phyloP scores from a whole-genome alignment of 1,140 invertebrate species.

The Pararge aegeria region DNA sequence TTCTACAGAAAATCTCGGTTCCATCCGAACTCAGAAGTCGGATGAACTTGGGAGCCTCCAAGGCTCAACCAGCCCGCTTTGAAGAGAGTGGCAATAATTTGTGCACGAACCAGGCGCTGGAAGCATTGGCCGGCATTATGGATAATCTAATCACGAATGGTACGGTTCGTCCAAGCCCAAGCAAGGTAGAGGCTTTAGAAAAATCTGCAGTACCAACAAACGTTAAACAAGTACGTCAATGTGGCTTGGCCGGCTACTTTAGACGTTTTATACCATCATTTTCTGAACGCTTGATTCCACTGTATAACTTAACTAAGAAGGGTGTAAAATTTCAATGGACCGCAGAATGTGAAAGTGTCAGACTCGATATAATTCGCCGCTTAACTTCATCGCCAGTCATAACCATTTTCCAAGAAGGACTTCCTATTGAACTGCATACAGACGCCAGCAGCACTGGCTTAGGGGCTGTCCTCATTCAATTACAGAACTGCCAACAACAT shows the following conservation, averaged over 20 bases:
- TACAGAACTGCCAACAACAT: not conserved
- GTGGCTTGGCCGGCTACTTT: constrained; percentile 35
- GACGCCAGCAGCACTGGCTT: constrained; percentile 10
- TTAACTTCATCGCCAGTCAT: constrained; percentile 14
- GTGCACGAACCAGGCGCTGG: not conserved
- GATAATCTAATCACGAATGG: constrained; percentile 31
- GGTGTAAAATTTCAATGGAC: constrained; percentile 19
- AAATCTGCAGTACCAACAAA: constrained; percentile 19
- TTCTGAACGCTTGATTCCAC: constrained; percentile 20
- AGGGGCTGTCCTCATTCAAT: constrained; percentile 15
- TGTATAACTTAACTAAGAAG: constrained; percentile 20
- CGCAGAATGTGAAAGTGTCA: not conserved
- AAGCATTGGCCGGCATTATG: constrained; percentile 18
- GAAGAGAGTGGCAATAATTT: too few species aligned
- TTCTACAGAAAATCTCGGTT: too few species aligned
- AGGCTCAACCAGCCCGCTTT: too few species aligned
- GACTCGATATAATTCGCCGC: constrained; percentile 34
- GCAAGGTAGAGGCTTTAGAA: constrained; percentile 23
- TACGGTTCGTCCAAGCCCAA: constrained; percentile 28
- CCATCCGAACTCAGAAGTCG: too few species aligned
- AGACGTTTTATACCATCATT: constrained; percentile 23
- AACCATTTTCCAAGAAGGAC: not conserved
- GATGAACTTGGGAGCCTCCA: too few species aligned
- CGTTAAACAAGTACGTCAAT: constrained; percentile 25
- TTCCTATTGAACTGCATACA: constrained; percentile 13